Evolutionary conservation across 2,888 invertebrate species (phyloP).

Genomic region (Adelphocoris suturalis): DNA sequence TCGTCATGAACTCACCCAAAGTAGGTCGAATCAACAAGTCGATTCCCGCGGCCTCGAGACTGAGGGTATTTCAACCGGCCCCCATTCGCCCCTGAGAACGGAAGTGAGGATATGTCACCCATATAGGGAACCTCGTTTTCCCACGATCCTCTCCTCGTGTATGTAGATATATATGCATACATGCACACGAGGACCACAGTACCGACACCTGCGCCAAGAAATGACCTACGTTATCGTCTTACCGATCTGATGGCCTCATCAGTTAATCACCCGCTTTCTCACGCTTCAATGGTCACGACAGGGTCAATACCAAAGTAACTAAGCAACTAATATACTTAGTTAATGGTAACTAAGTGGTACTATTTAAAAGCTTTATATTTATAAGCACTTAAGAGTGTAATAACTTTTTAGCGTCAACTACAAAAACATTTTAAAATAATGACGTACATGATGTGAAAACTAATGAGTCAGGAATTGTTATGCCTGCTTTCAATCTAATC

Average conservation of each 20-base stretch:
- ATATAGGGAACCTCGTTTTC: neutral
- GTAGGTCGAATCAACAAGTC: neutral
- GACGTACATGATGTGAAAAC: neutral
- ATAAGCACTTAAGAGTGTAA: neutral
- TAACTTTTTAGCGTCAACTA: neutral
- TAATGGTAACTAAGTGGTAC: neutral
- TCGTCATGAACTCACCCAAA: too few species aligned
- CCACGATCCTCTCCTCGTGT: constrained; percentile 9
- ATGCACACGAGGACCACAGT: neutral
- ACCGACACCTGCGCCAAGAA: constrained; percentile 47
- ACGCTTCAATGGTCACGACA: constrained; percentile 48
- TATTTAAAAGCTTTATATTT: constrained; percentile 12
- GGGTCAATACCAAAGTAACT: neutral
- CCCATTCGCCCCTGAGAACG: constrained; percentile 54
- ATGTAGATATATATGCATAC: neutral
- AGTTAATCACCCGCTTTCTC: constrained; percentile 64
- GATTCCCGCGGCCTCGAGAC: neutral
- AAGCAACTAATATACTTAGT: too few species aligned
- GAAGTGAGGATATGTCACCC: constrained; percentile 67
- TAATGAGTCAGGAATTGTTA: neutral
- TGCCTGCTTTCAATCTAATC: too few species aligned
- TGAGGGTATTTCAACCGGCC: neutral
- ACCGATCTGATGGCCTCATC: constrained; percentile 51
- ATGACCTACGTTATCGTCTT: constrained; percentile 37
- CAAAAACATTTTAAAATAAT: neutral